Evolutionary conservation across 1,140 invertebrate species (phyloP), one percentile per base, ranked within the genome.

Genomic region (Papilio polyxenes): DNA sequence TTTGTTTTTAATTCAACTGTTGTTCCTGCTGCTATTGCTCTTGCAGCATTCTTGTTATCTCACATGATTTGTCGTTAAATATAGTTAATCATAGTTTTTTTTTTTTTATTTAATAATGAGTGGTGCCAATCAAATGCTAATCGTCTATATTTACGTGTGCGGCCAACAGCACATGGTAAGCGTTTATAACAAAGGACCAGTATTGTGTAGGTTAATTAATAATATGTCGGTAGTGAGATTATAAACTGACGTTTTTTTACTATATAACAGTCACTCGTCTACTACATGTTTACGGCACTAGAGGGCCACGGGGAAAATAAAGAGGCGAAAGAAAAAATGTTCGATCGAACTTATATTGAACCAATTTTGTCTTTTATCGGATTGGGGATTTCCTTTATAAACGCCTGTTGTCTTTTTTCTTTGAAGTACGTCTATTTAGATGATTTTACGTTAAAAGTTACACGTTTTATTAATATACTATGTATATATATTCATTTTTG

Each of bases 331-430:
- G 23, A 77, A 77, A 77, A 77, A 77, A 51, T 77, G 75, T 77
- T 77, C 31, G 44, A 77, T 77, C 75, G 23, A 53, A 77, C 75
- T 77, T 77, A 77, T 56, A 77, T 77, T 77, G 75, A 23, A 77
- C 49, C 75, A 77, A 77, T 77, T 49, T 77, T 51, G 48, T 77
- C 5, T 77, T 77, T 53, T 77, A 77, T 77, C 49, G 49, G n/a
- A 49, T 77, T 51, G 75, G 20, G 48, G 75, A 77, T 51, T 51
- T 72, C 31, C 65, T 31, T 37, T 37, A 7, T 37, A 72, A 37
- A 15, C 31, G 31, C 31, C 31, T 72, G 31, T 72, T 72, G 11
- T 53, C 23, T 65, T 31, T 65, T 65, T 62, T 10, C 9, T 23
- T 3, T 62, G 9, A 17, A 31, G 13, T 31, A 31, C 6, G 31